phyloP scores from a whole-genome alignment of 2,113 vertebrate species.

The Halichoerus grypus region DNA sequence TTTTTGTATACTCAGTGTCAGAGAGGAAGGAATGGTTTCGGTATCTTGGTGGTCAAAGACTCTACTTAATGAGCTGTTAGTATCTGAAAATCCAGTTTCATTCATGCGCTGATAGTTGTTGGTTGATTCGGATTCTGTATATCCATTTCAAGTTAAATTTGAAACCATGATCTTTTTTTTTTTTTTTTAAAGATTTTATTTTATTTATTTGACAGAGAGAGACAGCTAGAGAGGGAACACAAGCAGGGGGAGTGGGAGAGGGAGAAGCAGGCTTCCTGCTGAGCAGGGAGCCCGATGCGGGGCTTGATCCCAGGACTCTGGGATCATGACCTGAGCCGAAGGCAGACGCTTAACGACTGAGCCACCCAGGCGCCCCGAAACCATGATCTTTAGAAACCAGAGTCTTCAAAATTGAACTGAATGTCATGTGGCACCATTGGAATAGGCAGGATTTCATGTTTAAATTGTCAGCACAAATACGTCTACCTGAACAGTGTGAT shows the following conservation, averaged over 20 bases:
- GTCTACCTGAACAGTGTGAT: neutral
- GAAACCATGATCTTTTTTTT: neutral
- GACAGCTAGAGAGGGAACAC: too few species aligned
- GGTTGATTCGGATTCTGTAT: neutral
- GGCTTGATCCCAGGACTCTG: too few species aligned
- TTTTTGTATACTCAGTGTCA: neutral
- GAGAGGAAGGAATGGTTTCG: neutral
- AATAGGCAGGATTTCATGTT: conserved; percentile 3
- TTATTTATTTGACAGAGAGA: too few species aligned
- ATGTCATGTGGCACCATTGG: neutral
- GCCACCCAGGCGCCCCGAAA: neutral
- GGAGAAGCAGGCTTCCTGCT: too few species aligned
- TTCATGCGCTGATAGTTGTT: neutral
- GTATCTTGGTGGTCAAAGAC: neutral
- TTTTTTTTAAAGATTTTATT: too few species aligned
- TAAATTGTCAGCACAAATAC: neutral
- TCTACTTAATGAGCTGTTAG: neutral
- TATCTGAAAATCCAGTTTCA: neutral
- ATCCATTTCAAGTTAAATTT: conserved; percentile 34
- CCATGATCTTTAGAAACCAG: neutral
- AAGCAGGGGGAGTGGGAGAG: too few species aligned
- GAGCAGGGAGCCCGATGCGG: too few species aligned
- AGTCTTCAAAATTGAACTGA: neutral
- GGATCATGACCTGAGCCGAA: too few species aligned
- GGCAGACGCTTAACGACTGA: too few species aligned